Base-by-base conservation (phyloP, 2,113 vertebrate genomes). In the Dicerorhinus sumatrensis region DNA sequence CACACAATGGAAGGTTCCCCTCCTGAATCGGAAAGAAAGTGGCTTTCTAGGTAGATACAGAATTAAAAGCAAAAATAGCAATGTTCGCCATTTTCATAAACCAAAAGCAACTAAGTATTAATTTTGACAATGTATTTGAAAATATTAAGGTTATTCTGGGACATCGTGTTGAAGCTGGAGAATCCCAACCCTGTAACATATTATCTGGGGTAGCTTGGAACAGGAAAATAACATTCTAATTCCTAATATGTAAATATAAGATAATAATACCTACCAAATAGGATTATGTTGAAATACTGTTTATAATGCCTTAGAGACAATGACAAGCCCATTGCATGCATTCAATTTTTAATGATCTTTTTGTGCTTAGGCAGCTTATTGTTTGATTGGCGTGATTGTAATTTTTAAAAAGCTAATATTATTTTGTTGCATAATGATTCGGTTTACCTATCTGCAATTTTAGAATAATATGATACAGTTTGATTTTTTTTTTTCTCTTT, bases 301-400 rank as follows among this genome's bases (percentile, higher is more conserved):
- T 62, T 86, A 67, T 75, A 82, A 21, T 87, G 31, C 39, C 23
- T 76, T 95, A 95, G 58, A 96, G 62, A 63, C 48, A 67, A 4
- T 48, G 62, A 87, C 16, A 54, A 56, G 16, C 84, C 17, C 5
- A 81, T 36, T 42, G 11, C 21, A n/a, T 36, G 6, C 25, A 42
- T 48, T 94, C 94, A 86, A 69, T 84, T 56, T 95, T 97, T 56
- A 54, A 76, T 83, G 75, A 65, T 65, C 42, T 96, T 95, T 91
- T 77, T 70, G 54, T 92, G 8, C 76, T 70, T 73, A 48, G 36
- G 54, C 20, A 54, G 27, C 70, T 51, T n/a, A 79, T 7, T 56
- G 25, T 87, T 93, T 97, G 42, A 77, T 79, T 58, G 16, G 2
- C 72, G 1, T 85, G 48, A 42, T 33, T 85, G 6, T 70, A 54